These are phyloP conservation scores for Amiota mariae DNA, from an alignment of 2,888 invertebrate genomes.

Conservation along the genomic window DNA sequence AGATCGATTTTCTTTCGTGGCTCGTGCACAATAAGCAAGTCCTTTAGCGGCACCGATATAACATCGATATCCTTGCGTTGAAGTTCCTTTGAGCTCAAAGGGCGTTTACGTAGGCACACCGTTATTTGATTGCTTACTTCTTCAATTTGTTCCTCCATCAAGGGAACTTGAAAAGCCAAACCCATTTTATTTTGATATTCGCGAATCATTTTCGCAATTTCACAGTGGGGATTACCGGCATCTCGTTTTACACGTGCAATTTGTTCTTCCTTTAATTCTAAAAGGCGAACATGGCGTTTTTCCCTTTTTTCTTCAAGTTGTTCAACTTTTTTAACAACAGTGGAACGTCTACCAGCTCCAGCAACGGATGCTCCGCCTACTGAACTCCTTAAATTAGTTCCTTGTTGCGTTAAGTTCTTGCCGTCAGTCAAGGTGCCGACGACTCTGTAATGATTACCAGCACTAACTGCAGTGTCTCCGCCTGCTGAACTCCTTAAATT, in stretches of 20 bases:
- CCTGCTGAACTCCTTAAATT: too few relatives aligned
- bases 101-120: slow-evolving; percentile 97
- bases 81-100: slow-evolving; percentile 93
- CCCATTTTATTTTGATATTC: slow-evolving; percentile 90
- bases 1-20: slow-evolving; percentile 97
- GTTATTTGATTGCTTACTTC: slow-evolving; percentile 97
- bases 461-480: too few relatives aligned
- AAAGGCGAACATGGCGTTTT: slow-evolving; percentile 92
- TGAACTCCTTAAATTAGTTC: neutral
- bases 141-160: slow-evolving; percentile 87
- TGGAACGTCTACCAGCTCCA: slow-evolving; percentile 81
- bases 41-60: slow-evolving; percentile 96
- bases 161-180: slow-evolving; percentile 81
- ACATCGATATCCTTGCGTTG: slow-evolving; percentile 95
- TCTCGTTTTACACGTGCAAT: too few relatives aligned
- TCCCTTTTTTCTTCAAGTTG: slow-evolving; percentile 96
- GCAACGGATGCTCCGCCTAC: too few relatives aligned
- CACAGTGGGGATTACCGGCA: slow-evolving; percentile 99
- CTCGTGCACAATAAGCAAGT: slow-evolving; percentile 94
- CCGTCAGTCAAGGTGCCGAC: too few relatives aligned
- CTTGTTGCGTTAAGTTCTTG: too few relatives aligned
- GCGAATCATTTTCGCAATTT: slow-evolving; percentile 96
- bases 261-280: slow-evolving; percentile 93
- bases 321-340: slow-evolving; percentile 97
- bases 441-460: too few relatives aligned